These are phyloP conservation scores for Alethe diademata DNA, from an alignment of 2,113 vertebrate species.

Conservation along the genomic window DNA sequence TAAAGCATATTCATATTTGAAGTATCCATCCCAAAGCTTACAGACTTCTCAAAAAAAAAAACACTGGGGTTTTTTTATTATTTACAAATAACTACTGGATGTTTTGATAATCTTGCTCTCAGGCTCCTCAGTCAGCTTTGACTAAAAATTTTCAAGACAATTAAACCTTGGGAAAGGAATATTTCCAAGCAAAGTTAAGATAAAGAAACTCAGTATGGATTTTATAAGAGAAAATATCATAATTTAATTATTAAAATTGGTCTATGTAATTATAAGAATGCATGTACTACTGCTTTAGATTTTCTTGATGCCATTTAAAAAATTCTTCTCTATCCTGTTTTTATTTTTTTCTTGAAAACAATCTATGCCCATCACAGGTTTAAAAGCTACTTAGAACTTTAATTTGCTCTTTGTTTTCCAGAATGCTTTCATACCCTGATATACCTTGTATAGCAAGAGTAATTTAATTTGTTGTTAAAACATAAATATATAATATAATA, in stretches of 20 bases:
- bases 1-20: not conserved
- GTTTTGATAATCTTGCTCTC: not conserved
- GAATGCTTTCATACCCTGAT: not conserved
- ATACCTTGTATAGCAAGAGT: not conserved
- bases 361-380: not conserved
- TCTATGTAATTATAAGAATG: not conserved
- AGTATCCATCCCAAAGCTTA: not conserved
- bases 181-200: not conserved
- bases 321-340: not conserved
- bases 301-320: not conserved
- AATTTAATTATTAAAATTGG: not conserved
- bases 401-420: not conserved
- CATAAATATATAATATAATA: not conserved
- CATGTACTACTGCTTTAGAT: not conserved
- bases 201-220: not conserved
- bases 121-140: not conserved
- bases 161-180: not conserved
- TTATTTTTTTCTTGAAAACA: not conserved
- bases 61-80: not conserved
- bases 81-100: not conserved
- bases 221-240: not conserved
- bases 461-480: not conserved
- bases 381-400: not conserved
- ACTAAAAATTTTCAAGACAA: not conserved
- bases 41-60: not conserved